phyloP scores from a whole-genome alignment of 1,140 invertebrate genomes.

The Holotrichia oblita region DNA sequence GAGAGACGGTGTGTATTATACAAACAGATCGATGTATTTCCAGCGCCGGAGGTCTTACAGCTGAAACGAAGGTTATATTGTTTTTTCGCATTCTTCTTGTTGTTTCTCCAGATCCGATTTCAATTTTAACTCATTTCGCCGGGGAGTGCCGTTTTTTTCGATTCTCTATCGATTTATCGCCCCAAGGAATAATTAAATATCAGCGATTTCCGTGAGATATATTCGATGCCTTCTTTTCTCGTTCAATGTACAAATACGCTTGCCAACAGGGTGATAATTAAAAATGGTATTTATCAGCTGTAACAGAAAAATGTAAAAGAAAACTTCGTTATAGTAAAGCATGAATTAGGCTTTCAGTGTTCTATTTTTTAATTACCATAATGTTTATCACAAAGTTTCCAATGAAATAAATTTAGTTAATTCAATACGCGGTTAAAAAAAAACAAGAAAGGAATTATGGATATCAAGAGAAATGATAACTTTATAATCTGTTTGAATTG shows the following conservation, averaged over 20 bases:
- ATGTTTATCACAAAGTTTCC: too few relatives aligned
- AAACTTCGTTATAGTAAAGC: too few relatives aligned
- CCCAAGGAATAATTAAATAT: background rate
- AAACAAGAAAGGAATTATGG: too few relatives aligned
- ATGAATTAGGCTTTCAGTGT: too few relatives aligned
- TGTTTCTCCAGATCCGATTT: background rate
- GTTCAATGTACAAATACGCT: background rate
- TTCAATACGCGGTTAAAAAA: too few relatives aligned
- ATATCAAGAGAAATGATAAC: too few relatives aligned
- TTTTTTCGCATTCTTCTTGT: background rate
- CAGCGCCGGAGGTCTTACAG: background rate
- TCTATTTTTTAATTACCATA: too few relatives aligned
- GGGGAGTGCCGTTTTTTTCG: background rate
- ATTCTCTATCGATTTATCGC: background rate
- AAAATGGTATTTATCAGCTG: too few relatives aligned
- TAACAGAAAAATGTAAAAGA: too few relatives aligned
- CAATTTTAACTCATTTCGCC: background rate
- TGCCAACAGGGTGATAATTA: background rate
- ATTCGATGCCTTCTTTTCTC: background rate
- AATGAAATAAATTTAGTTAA: too few relatives aligned
- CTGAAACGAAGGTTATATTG: background rate
- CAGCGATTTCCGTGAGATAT: background rate
- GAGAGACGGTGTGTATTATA: background rate
- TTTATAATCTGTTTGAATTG: too few relatives aligned
- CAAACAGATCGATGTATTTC: constrained; percentile 7